Evolutionary conservation across 2,797 vertebrate species (phyloP), one percentile per base, ranked within the genome.

Genomic region (Florisuga fusca): DNA sequence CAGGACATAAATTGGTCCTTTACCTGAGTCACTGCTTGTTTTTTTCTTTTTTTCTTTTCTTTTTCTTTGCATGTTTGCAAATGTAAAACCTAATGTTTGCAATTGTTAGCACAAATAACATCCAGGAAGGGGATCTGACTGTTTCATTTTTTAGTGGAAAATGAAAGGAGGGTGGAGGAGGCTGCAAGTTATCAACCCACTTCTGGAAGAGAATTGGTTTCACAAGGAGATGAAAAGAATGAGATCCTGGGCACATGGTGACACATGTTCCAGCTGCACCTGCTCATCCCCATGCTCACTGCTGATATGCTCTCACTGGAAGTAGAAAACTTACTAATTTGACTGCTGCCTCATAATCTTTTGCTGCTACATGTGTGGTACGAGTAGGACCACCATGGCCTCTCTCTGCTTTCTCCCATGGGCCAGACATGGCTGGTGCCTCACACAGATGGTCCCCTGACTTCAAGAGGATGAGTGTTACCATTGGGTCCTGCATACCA

Each of bases 1-100:
- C 77, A 88, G 73, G 83, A 90, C 41, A 90, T 73, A 88, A 81
- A 78, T 62, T 27, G 69, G 45, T 34, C 31, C 71, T 87, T 84
- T 38, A 38, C 38, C 58, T 62, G 83, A 93, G 69, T 81, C 77
- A 78, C 33, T 33, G 33, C 12, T 43, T 74, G 67, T 71, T 76
- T 85, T 38, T 43, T 71, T 71, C 64, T 76, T 85, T 12, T 38
- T 38, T 38, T 10, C 14, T 41, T 41, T 38, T 13, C 14, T 41
- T 41, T 41, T 14, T 13, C 14, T 41, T 54, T 54, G 0, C 41
- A 8, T 33, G 22, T 82, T 89, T 89, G 51, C 53, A 54, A 31
- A 92, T 87, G 69, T 64, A 71, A 86, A 87, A 21, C 34, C 15
- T 6, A 16, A 26, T 33, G 20, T 72, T 93, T 75, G 58, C 79